Conservation (phyloP, 2,113 vertebrate species). For the Glaucomys volans region DNA sequence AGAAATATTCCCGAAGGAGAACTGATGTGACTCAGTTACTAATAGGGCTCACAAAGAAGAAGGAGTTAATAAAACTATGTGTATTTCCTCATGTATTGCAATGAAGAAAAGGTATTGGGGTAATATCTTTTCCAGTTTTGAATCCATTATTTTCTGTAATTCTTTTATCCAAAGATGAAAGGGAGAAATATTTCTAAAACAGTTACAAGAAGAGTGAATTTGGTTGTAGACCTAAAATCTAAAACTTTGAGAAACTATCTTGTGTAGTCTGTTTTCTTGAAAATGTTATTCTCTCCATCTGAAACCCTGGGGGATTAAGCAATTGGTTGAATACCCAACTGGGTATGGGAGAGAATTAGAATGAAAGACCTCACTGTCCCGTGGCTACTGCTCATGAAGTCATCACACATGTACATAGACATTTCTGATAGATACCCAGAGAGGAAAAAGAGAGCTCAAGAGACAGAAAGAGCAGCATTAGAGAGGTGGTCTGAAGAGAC, state of each 20-base stretch:
- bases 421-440: neutral
- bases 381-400: neutral
- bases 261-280: neutral
- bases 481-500: neutral
- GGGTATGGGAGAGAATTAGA: neutral
- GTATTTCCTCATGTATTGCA: slow-evolving; percentile 14
- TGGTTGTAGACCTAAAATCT: slow-evolving; percentile 40
- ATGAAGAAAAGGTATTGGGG: neutral
- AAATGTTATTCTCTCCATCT: neutral
- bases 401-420: neutral
- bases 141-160: neutral
- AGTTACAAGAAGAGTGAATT: slow-evolving; percentile 14
- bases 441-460: slow-evolving; percentile 29
- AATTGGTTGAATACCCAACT: neutral
- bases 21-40: neutral
- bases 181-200: slow-evolving; percentile 19
- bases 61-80: neutral
- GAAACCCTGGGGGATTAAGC: neutral
- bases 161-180: slow-evolving; percentile 23
- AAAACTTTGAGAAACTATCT: slow-evolving; percentile 24
- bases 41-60: neutral
- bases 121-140: neutral
- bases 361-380: neutral
- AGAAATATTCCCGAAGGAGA: neutral
- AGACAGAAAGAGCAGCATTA: neutral